Evolutionary conservation across 1,140 invertebrate genomes (phyloP), one percentile per base, ranked within the genome.

Genomic region (Aphidius ervi): DNA sequence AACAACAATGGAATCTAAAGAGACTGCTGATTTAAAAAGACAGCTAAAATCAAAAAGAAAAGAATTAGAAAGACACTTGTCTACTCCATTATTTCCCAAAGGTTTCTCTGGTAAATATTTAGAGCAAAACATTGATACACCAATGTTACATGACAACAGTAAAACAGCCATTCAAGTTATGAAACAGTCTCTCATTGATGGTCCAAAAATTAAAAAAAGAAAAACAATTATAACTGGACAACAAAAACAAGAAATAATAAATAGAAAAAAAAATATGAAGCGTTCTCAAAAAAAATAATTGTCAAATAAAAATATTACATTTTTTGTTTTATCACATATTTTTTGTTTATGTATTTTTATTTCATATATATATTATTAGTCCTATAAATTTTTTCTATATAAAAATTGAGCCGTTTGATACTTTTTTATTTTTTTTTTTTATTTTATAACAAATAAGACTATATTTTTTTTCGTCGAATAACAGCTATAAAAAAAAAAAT

Each of bases 101-200:
- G 84, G 84, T 2, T 88, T 89, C 68, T 89, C 84, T 59, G 88
- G 85, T 58, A 90, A 87, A 69, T 90, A 86, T 73, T 80, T 81
- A 5, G 81, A 86, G 1, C 60, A 74, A 9, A 83, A 82, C 66
- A 31, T 69, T 0, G 46, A 71, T 16, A 4, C 65, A 10, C 56
- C 67, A 42, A 8, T 76, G 7, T 20, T 58, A n/a, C 59, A 74
- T 6, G 71, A 76, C 42, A 70, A 75, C 2, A 31, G 4, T 4
- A 57, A 83, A 78, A 74, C 83, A 73, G 72, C 80, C 68, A 66
- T 81, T 9, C 78, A 86, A 70, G 73, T 84, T 3, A 85, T 87
- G 84, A 72, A 85, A 61, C 66, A 70, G 49, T 61, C 50, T 10
- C 74, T 76, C 6, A 53, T 70, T 43, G 63, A 73, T 5, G 62